A percentile compares a stretch with the other conserved stretches of the same genome.
Conservation (phyloP, 1,140 invertebrate species). For the Acromyrmex echinatior region DNA sequence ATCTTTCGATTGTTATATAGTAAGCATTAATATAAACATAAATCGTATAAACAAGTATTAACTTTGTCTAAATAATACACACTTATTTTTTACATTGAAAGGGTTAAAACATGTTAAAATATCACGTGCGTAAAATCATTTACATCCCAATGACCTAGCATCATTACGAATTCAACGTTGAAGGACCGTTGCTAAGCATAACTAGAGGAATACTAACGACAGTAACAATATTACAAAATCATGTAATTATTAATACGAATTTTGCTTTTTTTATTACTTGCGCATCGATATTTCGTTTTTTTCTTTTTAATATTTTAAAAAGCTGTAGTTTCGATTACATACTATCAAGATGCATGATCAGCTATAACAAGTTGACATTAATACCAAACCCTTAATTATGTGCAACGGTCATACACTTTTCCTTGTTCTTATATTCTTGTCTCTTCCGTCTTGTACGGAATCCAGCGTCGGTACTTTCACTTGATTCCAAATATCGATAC, state of each 20-base stretch:
- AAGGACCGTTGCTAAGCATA: background rate
- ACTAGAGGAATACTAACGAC: constrained; percentile 15
- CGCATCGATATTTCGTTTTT: background rate
- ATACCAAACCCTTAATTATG: background rate
- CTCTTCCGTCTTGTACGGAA: background rate
- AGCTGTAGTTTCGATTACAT: background rate
- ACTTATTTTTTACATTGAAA: background rate
- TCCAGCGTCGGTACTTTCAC: constrained; percentile 5
- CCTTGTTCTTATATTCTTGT: background rate
- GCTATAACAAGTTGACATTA: background rate
- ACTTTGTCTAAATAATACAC: background rate
- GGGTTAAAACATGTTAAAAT: background rate
- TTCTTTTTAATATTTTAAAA: constrained; percentile 9
- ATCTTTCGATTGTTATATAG: constrained; percentile 35
- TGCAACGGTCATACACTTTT: background rate
- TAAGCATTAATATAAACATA: no score
- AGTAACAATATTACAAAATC: constrained; percentile 15
- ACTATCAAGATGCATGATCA: background rate
- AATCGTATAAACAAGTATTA: background rate
- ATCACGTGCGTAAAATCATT: background rate
- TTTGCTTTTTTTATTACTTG: background rate
- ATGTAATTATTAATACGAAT: background rate
- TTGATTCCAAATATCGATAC: constrained; percentile 6
- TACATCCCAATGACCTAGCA: background rate
- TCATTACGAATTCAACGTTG: background rate